phyloP scores from a whole-genome alignment of 2,113 vertebrate species.

The Elgaria multicarinata region DNA sequence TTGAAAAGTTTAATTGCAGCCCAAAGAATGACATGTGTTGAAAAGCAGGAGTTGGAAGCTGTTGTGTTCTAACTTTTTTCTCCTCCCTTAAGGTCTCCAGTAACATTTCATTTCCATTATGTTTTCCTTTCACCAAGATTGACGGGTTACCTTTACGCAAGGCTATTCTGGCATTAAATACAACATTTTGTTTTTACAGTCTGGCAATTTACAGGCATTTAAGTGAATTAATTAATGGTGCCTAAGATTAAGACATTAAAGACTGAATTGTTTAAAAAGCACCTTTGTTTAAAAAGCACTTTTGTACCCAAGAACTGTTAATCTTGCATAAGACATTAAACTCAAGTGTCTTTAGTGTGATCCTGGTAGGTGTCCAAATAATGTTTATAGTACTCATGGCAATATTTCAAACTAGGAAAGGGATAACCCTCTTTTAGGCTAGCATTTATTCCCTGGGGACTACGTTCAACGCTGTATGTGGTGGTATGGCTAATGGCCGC shows the following conservation, averaged over 20 bases:
- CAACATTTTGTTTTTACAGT: slow-evolving; percentile 48
- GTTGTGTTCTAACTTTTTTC: not conserved
- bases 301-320: slow-evolving; percentile 2
- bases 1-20: slow-evolving; percentile 61
- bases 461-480: not conserved
- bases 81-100: slow-evolving; percentile 9
- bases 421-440: slow-evolving; percentile 21
- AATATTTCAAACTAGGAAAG: slow-evolving; percentile 15
- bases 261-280: slow-evolving; percentile 18
- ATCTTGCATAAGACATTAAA: not conserved
- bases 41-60: slow-evolving; percentile 39
- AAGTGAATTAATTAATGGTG: slow-evolving; percentile 28
- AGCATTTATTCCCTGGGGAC: slow-evolving; percentile 25
- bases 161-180: slow-evolving; percentile 42
- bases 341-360: slow-evolving; percentile 15
- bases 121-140: slow-evolving; percentile 7
- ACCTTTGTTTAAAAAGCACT: not conserved
- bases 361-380: slow-evolving; percentile 8
- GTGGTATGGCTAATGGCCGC: not conserved
- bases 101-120: not conserved
- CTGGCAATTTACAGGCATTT: slow-evolving; percentile 20
- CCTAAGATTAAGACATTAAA: slow-evolving; percentile 49
- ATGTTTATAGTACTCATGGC: not conserved
- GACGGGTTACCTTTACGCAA: slow-evolving; percentile 23
- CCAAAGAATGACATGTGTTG: slow-evolving; percentile 45